Percentiles rank a stretch among this genome's conserved stretches.
phyloP scores from a whole-genome alignment of 2,888 invertebrate genomes.

The Lasioglossum figueresi region DNA sequence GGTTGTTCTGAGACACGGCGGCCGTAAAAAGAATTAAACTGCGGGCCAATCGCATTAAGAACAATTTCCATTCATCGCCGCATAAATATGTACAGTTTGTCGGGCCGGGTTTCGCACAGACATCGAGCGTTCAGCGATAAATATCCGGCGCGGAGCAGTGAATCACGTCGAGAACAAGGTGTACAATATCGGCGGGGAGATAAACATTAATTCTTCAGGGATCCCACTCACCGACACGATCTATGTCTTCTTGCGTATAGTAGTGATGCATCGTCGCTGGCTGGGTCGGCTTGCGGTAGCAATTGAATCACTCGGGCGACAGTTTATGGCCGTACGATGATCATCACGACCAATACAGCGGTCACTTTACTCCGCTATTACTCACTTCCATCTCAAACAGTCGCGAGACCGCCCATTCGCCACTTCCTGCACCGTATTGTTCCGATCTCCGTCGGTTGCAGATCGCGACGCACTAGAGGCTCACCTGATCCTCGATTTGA shows the following conservation, averaged over 20 bases:
- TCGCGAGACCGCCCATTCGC: conserved; percentile 68
- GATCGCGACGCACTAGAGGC: conserved; percentile 22
- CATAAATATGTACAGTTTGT: background rate
- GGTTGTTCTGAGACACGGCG: background rate
- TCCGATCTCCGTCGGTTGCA: conserved; percentile 39
- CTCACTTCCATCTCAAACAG: conserved; percentile 72
- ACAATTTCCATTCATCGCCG: background rate
- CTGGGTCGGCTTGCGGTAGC: conserved; percentile 69
- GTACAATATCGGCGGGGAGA: conserved; percentile 1
- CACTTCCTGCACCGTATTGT: conserved; percentile 68
- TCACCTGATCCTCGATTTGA: background rate
- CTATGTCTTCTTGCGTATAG: conserved; percentile 80
- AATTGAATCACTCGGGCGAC: conserved; percentile 75
- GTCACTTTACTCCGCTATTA: conserved; percentile 74
- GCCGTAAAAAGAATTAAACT: background rate
- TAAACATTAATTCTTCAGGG: conserved; percentile 15
- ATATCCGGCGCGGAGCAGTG: background rate
- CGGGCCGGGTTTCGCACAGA: background rate
- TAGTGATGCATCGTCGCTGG: conserved; percentile 79
- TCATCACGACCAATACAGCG: conserved; percentile 73
- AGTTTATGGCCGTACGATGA: conserved; percentile 74
- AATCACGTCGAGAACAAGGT: background rate
- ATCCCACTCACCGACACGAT: conserved; percentile 78
- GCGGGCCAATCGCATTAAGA: background rate
- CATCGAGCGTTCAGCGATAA: conserved; percentile 3